Evolutionary conservation across 2,113 vertebrate species (phyloP), one percentile per base, ranked within the genome.

Genomic region (Quiscalus mexicanus): DNA sequence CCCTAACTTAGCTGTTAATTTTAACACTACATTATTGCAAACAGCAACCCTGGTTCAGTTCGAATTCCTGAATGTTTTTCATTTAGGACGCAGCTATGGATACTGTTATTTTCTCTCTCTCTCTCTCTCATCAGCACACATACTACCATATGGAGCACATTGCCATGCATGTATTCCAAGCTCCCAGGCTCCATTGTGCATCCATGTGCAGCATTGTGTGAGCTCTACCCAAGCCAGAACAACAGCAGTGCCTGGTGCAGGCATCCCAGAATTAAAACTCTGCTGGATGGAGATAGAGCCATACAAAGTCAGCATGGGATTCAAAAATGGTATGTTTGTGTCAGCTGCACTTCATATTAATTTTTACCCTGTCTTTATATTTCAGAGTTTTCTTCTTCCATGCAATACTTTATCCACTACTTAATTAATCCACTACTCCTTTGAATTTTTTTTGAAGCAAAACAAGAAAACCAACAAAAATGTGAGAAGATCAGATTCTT

Each of bases 1-100:
- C 35, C 28, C 35, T 81, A 88, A 88, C 55, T 83, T 83, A 77
- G 59, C 37, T 59, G 59, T 65, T 96, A 73, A 87, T 94, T 95
- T 94, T 88, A 68, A 84, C 62, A 78, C 69, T 13, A 14, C 16
- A 3, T 73, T 78, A 78, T 94, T 94, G 41, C 39, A 89, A 74
- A 70, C 44, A 58, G 47, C 1, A 0, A 52, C 5, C 5, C 44
- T 64, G 45, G 41, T 80, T 79, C 25, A 50, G 59, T 80, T 83
- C n/a, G 83, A 90, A 74, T 55, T 77, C 27, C 55, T 74, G 88
- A 82, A 82, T 71, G 65, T 18, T 90, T 76, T 90, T 55, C 14
- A 41, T 85, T 92, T 77, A 84, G 71, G 71, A 67, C 55, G 53
- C 7, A 84, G 85, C 35, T 50, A 93, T 24, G 53, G 75, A 92